Conservation (phyloP, 2,113 vertebrate species). For the Sinocyclocheilus maitianheensis region DNA sequence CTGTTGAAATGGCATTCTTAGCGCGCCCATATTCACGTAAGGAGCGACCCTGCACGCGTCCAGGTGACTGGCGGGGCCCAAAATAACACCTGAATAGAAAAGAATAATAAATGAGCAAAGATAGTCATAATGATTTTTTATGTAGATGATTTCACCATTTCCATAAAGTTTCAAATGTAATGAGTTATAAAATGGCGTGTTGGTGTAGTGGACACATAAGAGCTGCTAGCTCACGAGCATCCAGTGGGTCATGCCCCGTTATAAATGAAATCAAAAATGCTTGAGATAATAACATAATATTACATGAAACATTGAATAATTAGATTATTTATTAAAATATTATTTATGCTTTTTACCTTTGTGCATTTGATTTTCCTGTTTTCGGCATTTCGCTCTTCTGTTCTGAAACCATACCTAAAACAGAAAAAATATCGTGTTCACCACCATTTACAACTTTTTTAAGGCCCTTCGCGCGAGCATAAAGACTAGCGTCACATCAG, state of each 20-base stretch:
- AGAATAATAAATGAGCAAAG: conserved; percentile 38
- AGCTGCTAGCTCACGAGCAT: neutral
- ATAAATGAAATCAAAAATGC: neutral
- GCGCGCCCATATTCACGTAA: conserved; percentile 96
- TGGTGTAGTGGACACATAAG: too few species aligned
- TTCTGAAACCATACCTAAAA: conserved; percentile 98
- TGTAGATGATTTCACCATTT: neutral
- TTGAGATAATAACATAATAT: neutral
- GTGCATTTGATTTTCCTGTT: conserved; percentile 98
- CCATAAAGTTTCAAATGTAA: neutral
- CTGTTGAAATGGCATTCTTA: conserved; percentile 99
- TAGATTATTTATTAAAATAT: too few species aligned
- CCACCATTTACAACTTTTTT: neutral
- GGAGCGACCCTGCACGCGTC: conserved; percentile 97
- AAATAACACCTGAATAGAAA: conserved; percentile 85
- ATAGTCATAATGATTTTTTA: neutral
- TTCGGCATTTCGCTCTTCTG: conserved; percentile 94
- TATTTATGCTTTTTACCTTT: conserved; percentile 80
- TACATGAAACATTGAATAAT: too few species aligned
- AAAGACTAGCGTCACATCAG: neutral
- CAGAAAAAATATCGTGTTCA: conserved; percentile 19
- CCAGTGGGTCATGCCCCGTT: neutral
- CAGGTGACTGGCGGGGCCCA: conserved; percentile 92
- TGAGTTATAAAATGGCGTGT: too few species aligned
- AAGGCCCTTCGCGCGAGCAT: neutral